Evolutionary conservation across 2,888 invertebrate species (phyloP).

Genomic region (Tyria jacobaeae): DNA sequence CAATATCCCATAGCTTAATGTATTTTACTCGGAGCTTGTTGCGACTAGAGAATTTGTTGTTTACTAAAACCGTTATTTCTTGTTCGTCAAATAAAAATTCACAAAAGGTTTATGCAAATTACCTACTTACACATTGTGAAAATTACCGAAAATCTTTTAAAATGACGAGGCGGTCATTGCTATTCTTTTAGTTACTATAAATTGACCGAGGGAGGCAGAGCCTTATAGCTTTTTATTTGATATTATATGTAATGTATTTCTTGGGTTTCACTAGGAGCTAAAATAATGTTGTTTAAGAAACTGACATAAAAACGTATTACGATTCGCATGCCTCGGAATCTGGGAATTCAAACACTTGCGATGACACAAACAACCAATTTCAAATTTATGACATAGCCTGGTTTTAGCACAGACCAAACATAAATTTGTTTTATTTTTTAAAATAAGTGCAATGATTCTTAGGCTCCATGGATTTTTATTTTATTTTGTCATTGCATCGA

Average conservation of each 20-base stretch:
- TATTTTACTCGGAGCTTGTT: constrained; percentile 11
- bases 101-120: constrained; percentile 16
- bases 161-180: neutral
- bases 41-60: constrained; percentile 17
- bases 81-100: constrained; percentile 31
- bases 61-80: constrained; percentile 26
- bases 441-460: neutral
- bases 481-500: no score
- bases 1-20: constrained; percentile 9
- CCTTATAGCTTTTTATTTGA: no score
- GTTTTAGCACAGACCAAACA: no score
- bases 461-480: neutral
- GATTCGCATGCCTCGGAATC: no score
- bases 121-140: neutral
- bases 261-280: no score
- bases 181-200: constrained; percentile 7
- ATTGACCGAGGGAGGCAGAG: neutral
- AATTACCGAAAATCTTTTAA: neutral
- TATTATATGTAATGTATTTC: no score
- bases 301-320: no score
- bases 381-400: no score
- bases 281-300: no score
- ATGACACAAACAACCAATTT: no score
- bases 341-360: no score
- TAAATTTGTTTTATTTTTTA: no score